A percentile compares a stretch with the other conserved stretches of the same genome.
These are phyloP conservation scores for Dromius quadrimaculatus DNA, from an alignment of 2,888 invertebrate species.

Conservation along the genomic window DNA sequence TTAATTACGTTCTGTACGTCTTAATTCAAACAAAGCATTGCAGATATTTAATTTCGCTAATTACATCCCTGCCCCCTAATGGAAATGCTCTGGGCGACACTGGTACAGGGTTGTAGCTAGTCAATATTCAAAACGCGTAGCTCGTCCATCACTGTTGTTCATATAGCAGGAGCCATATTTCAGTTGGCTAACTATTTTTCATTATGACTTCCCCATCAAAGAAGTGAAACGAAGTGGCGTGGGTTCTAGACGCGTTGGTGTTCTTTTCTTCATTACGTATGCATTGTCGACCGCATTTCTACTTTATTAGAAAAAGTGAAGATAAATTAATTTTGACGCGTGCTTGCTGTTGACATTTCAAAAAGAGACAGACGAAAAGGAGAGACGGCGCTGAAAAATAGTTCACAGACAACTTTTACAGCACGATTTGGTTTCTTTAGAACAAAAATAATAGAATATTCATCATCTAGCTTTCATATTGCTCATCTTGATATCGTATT, in stretches of 20 bases:
- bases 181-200: constrained; percentile 57
- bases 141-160: constrained; percentile 54
- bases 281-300: constrained; percentile 60
- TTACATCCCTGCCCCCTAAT: constrained; percentile 1
- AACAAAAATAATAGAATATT: no score
- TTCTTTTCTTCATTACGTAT: constrained; percentile 60
- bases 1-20: neutral
- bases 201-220: constrained; percentile 54
- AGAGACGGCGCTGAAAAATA: no score
- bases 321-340: constrained; percentile 61
- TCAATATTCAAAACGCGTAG: constrained; percentile 46
- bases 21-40: constrained; percentile 11
- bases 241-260: constrained; percentile 47
- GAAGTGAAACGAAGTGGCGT: constrained; percentile 6
- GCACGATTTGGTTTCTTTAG: no score
- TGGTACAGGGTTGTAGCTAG: constrained; percentile 19
- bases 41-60: neutral
- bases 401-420: no score
- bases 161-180: constrained; percentile 56
- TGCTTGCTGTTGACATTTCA: constrained; percentile 52
- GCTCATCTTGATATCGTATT: no score
- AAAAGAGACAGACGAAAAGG: no score
- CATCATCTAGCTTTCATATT: no score
- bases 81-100: neutral
- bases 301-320: constrained; percentile 60